These are phyloP conservation scores for Todiramphus saurophagus DNA, from an alignment of 2,113 vertebrate species.

Conservation along the genomic window DNA sequence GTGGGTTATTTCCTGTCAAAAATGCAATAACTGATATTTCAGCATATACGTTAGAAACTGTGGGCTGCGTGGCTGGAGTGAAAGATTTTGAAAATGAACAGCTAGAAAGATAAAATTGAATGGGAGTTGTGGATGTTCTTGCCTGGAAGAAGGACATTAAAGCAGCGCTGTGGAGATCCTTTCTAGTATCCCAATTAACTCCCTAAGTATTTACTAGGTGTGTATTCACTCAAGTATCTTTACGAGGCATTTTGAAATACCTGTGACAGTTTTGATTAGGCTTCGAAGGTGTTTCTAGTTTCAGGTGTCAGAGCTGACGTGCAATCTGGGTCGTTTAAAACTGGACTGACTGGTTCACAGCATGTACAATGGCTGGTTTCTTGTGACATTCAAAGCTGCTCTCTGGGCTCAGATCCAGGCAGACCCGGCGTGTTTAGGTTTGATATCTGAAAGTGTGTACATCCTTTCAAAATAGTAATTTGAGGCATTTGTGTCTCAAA, in stretches of 20 bases:
- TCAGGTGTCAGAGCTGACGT: background rate
- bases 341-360: background rate
- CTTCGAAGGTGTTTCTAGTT: background rate
- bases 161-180: background rate
- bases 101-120: background rate
- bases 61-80: background rate
- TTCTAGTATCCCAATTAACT: background rate
- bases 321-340: background rate
- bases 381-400: background rate
- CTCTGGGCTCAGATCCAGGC: background rate
- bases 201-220: background rate
- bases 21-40: constrained; percentile 11
- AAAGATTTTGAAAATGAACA: background rate
- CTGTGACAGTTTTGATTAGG: background rate
- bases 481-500: background rate
- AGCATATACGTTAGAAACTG: background rate
- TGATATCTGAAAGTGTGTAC: background rate
- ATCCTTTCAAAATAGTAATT: background rate
- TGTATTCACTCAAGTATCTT: background rate
- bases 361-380: background rate
- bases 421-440: background rate
- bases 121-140: background rate
- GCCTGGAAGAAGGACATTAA: background rate
- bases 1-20: constrained; percentile 19
- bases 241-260: background rate